These are phyloP conservation scores for Apamea anceps DNA, from an alignment of 2,888 invertebrate genomes.

Conservation along the genomic window DNA sequence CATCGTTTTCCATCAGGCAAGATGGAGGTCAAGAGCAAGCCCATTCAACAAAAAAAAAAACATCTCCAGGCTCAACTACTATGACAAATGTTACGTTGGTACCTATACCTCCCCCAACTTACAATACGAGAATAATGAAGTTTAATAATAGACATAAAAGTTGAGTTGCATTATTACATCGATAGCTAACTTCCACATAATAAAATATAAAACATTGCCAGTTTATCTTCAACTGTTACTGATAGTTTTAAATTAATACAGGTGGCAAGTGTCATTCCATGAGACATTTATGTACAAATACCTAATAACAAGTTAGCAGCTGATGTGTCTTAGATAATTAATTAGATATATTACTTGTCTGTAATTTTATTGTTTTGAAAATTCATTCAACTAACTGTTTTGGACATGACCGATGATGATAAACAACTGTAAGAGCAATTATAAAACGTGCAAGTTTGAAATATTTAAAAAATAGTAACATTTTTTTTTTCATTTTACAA, in stretches of 20 bases:
- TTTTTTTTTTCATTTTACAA: too few species aligned
- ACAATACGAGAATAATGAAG: neutral
- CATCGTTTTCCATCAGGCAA: too few species aligned
- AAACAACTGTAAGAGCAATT: neutral
- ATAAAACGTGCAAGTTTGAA: neutral
- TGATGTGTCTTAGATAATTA: neutral
- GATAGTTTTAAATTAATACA: conserved; percentile 7
- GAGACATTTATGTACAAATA: conserved; percentile 1
- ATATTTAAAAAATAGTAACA: too few species aligned
- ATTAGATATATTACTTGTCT: neutral
- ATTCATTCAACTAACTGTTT: neutral
- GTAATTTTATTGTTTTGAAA: neutral
- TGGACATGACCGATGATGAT: neutral
- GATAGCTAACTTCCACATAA: neutral
- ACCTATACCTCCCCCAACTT: too few species aligned
- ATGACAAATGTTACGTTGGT: too few species aligned
- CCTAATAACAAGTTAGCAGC: neutral
- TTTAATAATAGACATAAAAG: neutral
- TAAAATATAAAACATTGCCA: neutral
- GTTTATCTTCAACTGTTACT: neutral
- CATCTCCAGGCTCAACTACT: too few species aligned
- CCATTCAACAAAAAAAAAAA: too few species aligned
- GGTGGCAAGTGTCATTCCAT: neutral
- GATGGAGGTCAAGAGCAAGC: too few species aligned
- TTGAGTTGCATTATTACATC: neutral